phyloP scores from a whole-genome alignment of 2,797 vertebrate genomes.

The Argentina silus region DNA sequence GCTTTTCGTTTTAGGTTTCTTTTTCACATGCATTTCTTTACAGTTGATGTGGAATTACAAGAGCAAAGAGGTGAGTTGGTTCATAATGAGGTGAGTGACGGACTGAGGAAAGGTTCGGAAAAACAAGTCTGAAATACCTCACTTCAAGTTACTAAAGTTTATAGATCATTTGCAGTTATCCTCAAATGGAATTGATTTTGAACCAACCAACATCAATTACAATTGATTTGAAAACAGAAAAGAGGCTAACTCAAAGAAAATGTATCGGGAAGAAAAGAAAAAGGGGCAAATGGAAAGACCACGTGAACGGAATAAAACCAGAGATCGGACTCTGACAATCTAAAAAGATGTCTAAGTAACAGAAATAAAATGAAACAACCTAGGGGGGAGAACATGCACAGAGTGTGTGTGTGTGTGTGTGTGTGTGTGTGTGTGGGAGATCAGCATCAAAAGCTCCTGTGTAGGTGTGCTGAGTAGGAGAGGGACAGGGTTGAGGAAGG shows the following conservation, averaged over 20 bases:
- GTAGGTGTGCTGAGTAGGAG: conserved; percentile 34
- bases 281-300: not conserved
- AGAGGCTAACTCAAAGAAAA: not conserved
- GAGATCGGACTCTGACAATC: not conserved
- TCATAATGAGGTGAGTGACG: not conserved
- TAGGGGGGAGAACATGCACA: not conserved
- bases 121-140: too few species aligned
- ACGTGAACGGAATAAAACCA: not conserved
- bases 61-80: conserved; percentile 67
- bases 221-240: not conserved
- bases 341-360: not conserved
- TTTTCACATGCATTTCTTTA: conserved; percentile 2
- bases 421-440: not conserved
- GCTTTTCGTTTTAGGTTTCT: not conserved
- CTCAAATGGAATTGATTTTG: too few species aligned
- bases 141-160: too few species aligned
- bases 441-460: conserved; percentile 20
- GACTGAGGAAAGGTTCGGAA: too few species aligned
- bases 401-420: conserved; percentile 4
- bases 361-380: not conserved
- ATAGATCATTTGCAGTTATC: too few species aligned
- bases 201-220: not conserved
- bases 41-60: conserved; percentile 46
- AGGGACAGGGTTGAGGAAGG: not conserved
- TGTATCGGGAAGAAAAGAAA: not conserved